A percentile compares a stretch with the other conserved stretches of the same genome.
Conservation (phyloP, 2,888 invertebrate genomes). For the Agriopis leucophaearia region DNA sequence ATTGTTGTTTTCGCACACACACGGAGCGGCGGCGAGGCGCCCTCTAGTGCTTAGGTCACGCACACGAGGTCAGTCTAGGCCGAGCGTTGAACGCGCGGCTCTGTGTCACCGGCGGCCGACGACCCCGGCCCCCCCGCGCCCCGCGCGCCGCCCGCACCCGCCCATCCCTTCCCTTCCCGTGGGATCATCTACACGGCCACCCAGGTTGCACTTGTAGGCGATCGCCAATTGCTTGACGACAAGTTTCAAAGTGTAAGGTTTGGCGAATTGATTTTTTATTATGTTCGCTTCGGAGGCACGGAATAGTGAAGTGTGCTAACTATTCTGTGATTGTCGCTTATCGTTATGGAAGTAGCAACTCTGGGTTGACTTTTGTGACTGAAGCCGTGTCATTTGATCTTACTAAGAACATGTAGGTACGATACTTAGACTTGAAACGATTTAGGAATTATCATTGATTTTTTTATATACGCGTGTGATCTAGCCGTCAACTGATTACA, state of each 20-base stretch:
- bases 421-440: too few species aligned
- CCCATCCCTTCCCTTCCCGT: constrained; percentile 36
- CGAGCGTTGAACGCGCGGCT: constrained; percentile 75
- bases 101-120: constrained; percentile 76
- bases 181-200: constrained; percentile 66
- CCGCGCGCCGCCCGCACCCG: constrained; percentile 33
- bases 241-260: constrained; percentile 9
- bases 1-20: constrained; percentile 38
- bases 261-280: constrained; percentile 14
- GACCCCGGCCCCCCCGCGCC: constrained; percentile 59
- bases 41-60: constrained; percentile 57
- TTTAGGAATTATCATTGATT: too few species aligned
- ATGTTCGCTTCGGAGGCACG: neutral
- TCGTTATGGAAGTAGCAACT: neutral
- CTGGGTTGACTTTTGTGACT: neutral
- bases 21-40: constrained; percentile 15
- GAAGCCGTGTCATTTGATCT: too few species aligned
- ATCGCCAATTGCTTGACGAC: constrained; percentile 40
- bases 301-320: neutral
- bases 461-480: too few species aligned
- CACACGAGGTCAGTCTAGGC: constrained; percentile 77
- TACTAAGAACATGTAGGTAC: too few species aligned
- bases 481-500: neutral
- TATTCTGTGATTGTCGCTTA: neutral
- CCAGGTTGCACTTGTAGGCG: constrained; percentile 60